Percentiles rank a stretch among this genome's conserved stretches.
Evolutionary conservation across 2,797 vertebrate genomes (phyloP).

Genomic region (Tolypeutes matacus): DNA sequence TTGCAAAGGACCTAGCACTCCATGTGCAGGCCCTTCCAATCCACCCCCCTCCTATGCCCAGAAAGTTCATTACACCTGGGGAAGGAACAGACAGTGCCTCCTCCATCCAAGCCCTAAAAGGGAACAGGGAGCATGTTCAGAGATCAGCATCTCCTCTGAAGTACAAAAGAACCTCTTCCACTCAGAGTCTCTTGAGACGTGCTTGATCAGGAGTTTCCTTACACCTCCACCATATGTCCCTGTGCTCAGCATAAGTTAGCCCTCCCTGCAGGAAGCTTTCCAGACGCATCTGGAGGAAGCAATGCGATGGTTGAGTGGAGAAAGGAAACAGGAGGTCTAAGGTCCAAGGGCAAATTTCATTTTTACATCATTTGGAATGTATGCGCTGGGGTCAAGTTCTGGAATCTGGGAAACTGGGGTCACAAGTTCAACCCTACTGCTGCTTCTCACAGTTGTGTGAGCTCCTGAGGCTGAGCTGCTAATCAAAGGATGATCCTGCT

Average conservation of each 20-base stretch:
- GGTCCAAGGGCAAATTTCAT: background rate
- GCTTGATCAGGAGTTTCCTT: background rate
- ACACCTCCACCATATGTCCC: background rate
- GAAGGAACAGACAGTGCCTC: background rate
- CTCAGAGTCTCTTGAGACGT: background rate
- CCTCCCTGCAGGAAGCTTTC: background rate
- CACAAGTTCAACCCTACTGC: background rate
- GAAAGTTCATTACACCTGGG: background rate
- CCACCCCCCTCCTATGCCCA: background rate
- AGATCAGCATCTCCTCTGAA: background rate
- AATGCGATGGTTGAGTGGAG: background rate
- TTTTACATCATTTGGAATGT: background rate
- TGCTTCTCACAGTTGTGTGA: background rate
- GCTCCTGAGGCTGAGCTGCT: background rate
- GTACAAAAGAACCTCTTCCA: background rate
- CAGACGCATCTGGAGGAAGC: background rate
- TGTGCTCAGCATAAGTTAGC: background rate
- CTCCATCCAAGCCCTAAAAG: background rate
- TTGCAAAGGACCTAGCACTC: background rate
- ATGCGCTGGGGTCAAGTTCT: background rate
- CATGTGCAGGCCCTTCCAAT: background rate
- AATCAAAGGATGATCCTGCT: background rate
- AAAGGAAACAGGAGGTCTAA: background rate
- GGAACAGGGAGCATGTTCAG: background rate
- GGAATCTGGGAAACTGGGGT: background rate